Base-by-base conservation (phyloP, 2,888 invertebrate genomes). In the Noctua janthina region DNA sequence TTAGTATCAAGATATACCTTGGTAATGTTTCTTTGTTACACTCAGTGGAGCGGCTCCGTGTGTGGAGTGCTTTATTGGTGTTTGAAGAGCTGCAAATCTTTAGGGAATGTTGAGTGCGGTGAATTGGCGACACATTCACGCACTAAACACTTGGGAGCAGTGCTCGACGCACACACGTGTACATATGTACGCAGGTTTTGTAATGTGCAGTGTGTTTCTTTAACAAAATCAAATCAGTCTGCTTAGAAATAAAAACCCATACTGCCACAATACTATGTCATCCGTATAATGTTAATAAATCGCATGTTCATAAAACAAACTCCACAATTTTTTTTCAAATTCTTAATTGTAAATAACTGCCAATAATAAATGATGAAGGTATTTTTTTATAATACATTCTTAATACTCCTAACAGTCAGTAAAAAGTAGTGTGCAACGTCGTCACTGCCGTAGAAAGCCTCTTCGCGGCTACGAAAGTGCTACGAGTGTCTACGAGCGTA, bases 401-500 rank as follows among this genome's bases (percentile, higher is more conserved):
- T 59, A 46, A 46, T 17, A 35, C 35, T 35, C 29, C 0, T 17
- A 15, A 35, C 62, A 35, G 10, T 46, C 23, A 62, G n/a, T 15
- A 13, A 35, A 46, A 66, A 74, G 35, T 72, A n/a, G 17, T 23
- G 15, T 49, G 13, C 46, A 64, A 68, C 39, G 29, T 20, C 43
- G 23, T 56, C 39, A 54, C 70, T 35, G 23, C 17, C 29, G n/a
- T 59, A 67, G 80, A 70, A 70, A 72, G 66, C 46, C 1, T 56
- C 79, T 79, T 64, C 84, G 79, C n/a, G 23, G 59, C 85, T 83
- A 85, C 83, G 83, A 59, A 29, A 17, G 46, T 54, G 85, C 82
- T 83, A 83, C 85, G 82, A 74, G 20, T 35, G 85, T 70, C 85
- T 83, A 83, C 82, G 85, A 70, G 46, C 51, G 49, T 29, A 49